phyloP scores from a whole-genome alignment of 2,888 invertebrate species.

The Acleris laterana region DNA sequence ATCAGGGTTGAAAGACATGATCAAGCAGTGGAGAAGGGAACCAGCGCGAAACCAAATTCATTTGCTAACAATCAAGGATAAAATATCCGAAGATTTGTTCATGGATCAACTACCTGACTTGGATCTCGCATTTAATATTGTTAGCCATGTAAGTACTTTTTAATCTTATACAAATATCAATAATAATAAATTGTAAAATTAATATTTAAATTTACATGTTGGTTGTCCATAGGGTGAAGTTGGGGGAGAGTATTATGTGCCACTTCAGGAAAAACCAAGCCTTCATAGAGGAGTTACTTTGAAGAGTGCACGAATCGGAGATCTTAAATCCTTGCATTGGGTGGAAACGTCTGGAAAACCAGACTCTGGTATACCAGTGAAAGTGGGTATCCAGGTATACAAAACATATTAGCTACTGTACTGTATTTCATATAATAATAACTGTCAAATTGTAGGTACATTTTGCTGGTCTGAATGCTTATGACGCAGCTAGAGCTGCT shows the following conservation, averaged over 20 bases:
- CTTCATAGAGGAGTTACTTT: conserved; percentile 41
- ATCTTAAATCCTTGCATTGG: conserved; percentile 56
- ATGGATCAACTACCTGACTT: conserved; percentile 52
- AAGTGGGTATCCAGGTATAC: conserved; percentile 45
- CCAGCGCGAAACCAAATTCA: conserved; percentile 45
- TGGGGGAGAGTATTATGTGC: conserved; percentile 49
- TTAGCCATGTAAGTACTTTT: conserved; percentile 50
- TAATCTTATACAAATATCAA: no score
- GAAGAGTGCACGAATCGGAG: conserved; percentile 45
- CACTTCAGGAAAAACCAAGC: conserved; percentile 21
- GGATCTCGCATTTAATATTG: conserved; percentile 52
- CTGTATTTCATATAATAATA: no score
- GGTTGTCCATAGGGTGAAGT: conserved; percentile 42
- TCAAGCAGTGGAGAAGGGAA: conserved; percentile 52
- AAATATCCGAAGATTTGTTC: conserved; percentile 45
- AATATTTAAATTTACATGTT: no score
- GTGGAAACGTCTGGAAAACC: conserved; percentile 44
- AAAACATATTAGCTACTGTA: conserved; percentile 10
- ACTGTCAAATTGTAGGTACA: conserved; percentile 46
- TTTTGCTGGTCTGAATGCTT: conserved; percentile 50
- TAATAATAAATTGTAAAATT: no score
- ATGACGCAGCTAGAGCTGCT: conserved; percentile 52
- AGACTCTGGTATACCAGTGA: conserved; percentile 49
- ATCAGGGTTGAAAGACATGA: conserved; percentile 46
- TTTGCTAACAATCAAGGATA: conserved; percentile 43